Conservation (phyloP, 2,797 vertebrate genomes). For the Falco concolor region DNA sequence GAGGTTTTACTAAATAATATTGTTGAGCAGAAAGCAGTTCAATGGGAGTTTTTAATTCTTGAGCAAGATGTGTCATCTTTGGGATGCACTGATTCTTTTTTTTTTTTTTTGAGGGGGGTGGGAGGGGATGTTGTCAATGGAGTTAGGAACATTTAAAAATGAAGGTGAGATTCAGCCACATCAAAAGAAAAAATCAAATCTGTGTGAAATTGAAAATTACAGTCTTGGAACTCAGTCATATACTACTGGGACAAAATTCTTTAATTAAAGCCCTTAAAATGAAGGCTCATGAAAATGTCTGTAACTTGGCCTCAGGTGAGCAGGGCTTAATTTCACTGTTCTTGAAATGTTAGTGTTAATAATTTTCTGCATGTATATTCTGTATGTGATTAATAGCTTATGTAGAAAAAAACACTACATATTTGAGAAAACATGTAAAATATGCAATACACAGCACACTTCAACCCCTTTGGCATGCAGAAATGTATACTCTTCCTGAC, state of each 20-base stretch:
- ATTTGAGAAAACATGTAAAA: neutral
- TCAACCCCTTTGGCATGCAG: neutral
- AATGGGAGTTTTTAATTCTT: neutral
- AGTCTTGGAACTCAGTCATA: neutral
- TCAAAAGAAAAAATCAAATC: neutral
- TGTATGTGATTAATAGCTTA: neutral
- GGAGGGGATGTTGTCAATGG: neutral
- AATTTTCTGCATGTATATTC: neutral
- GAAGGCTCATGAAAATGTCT: neutral
- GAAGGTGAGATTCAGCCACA: neutral
- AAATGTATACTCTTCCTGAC: neutral
- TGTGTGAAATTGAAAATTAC: neutral
- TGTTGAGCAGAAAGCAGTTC: neutral
- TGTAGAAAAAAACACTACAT: neutral
- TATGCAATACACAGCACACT: accelerated
- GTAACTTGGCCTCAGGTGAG: neutral
- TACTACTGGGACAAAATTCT: neutral
- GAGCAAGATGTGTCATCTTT: neutral
- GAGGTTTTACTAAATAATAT: neutral
- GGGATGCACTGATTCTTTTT: neutral
- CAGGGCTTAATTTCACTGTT: neutral
- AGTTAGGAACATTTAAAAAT: neutral
- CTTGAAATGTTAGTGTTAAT: neutral
- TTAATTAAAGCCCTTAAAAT: neutral
- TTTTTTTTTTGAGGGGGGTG: no score